Percentiles rank a stretch among this genome's conserved stretches.
Evolutionary conservation across 2,888 invertebrate genomes (phyloP).

Genomic region (Amiota communis): DNA sequence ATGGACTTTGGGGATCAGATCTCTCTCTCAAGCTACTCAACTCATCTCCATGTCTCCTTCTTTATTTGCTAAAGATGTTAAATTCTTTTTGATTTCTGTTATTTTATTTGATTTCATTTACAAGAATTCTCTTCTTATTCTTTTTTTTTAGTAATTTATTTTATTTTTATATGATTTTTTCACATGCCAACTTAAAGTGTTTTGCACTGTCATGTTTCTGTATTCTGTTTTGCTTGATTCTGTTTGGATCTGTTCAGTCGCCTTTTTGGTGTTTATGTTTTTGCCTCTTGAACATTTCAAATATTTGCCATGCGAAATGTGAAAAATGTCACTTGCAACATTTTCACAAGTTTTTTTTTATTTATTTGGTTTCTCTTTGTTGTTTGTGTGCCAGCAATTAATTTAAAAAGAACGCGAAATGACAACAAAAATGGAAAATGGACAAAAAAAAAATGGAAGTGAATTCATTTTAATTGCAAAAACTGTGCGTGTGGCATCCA

Average conservation of each 20-base stretch:
- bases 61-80: too few relatives aligned
- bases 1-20: too few relatives aligned
- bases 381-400: not conserved
- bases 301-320: constrained; percentile 35
- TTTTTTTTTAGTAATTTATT: not conserved
- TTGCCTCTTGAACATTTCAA: constrained; percentile 18
- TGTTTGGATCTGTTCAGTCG: not conserved
- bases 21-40: too few relatives aligned
- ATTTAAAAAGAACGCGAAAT: not conserved
- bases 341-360: constrained; percentile 11
- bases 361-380: not conserved
- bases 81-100: too few relatives aligned
- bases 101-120: not conserved
- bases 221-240: not conserved
- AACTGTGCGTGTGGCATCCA: constrained; percentile 54
- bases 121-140: not conserved
- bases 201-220: constrained; percentile 10
- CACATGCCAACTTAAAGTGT: not conserved
- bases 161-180: not conserved
- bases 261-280: not conserved
- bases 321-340: constrained; percentile 36
- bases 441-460: not conserved
- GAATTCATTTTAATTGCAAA: constrained; percentile 41
- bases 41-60: too few relatives aligned
- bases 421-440: constrained; percentile 30